Evolutionary conservation across 2,888 invertebrate genomes (phyloP).

Genomic region (Sphaerophoria taeniata): DNA sequence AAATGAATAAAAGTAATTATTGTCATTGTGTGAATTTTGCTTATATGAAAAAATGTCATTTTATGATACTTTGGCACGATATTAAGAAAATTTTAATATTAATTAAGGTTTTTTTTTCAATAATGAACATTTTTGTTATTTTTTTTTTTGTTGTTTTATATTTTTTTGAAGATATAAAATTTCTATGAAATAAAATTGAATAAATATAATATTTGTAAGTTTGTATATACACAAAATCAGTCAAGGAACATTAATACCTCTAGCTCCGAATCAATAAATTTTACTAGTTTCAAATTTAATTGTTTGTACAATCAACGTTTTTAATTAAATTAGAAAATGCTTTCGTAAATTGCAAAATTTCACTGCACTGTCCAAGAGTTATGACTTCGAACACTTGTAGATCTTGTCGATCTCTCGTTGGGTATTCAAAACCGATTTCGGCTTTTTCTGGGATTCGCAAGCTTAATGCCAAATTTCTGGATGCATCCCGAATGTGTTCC

Average conservation of each 20-base stretch:
- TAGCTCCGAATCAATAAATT: background rate
- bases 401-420: background rate
- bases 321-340: background rate
- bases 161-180: constrained; percentile 12
- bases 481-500: background rate
- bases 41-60: constrained; percentile 4
- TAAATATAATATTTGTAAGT: background rate
- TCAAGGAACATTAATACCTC: constrained; percentile 11
- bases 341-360: background rate
- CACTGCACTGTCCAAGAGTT: background rate
- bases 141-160: background rate
- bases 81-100: background rate
- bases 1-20: background rate
- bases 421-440: background rate
- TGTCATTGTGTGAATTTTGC: constrained; percentile 1
- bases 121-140: background rate
- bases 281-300: background rate
- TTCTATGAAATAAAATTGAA: background rate
- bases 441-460: background rate
- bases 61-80: constrained; percentile 62
- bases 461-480: background rate
- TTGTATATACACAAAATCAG: background rate
- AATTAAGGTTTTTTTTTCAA: background rate
- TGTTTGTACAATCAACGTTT: background rate
- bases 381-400: background rate